Conservation (phyloP, 2,797 vertebrate genomes). For the Eleutherodactylus coqui region DNA sequence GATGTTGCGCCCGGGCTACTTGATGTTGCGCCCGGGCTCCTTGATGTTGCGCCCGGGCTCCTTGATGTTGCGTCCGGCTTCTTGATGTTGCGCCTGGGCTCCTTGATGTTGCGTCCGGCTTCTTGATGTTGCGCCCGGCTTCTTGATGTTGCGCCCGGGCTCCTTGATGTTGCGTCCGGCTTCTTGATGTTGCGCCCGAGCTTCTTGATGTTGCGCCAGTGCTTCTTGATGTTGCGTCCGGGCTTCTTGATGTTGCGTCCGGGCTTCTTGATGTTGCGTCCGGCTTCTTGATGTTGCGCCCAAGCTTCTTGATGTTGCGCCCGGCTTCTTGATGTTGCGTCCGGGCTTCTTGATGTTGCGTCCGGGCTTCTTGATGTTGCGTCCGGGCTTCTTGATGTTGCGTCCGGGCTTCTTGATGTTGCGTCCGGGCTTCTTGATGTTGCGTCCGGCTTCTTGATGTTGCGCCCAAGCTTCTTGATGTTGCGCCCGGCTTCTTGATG, state of each 20-base stretch:
- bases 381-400: background rate
- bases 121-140: too few species aligned
- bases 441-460: too few species aligned
- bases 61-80: background rate
- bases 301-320: background rate
- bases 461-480: background rate
- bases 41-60: background rate
- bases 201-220: background rate
- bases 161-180: background rate
- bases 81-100: background rate
- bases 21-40: too few species aligned
- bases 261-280: background rate
- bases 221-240: too few species aligned
- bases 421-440: background rate
- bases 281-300: too few species aligned
- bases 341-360: background rate
- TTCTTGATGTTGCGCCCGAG: background rate
- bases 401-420: too few species aligned
- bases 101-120: background rate
- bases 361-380: too few species aligned
- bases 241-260: background rate
- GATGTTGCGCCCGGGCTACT: background rate
- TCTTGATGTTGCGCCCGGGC: background rate
- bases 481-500: too few species aligned
- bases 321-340: too few species aligned